Evolutionary conservation across 2,888 invertebrate species (phyloP), one percentile per base, ranked within the genome.

Genomic region (Xylocampa areola): DNA sequence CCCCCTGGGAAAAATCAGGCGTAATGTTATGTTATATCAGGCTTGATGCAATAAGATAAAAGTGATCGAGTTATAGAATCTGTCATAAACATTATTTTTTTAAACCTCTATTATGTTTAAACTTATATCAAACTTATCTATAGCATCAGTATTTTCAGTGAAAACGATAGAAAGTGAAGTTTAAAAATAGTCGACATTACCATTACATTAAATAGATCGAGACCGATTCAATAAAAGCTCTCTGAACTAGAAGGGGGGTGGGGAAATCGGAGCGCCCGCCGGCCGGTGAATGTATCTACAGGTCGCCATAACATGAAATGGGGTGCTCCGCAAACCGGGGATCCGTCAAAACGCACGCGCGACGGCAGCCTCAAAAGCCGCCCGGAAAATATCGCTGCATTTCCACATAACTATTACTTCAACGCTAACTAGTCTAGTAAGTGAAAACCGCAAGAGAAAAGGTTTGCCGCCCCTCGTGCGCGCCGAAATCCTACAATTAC

Each of bases 141-240:
- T 2, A 29, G 13, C 3, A 29, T 16, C 30, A 44, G 19, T 23
- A 66, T 27, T n/a, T 40, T 25, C 11, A 10, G 8, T 10, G 23
- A 8, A 8, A 25, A 25, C 5, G 8, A 19, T 27, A 37, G 11
- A 0, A 40, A 30, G 6, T 21, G n/a, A 32, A n/a, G n/a, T 11
- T 8, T 4, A 17, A 7, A 13, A 17, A n/a, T n/a, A 37, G 51
- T 44, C 27, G 14, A 11, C 44, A 23, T 53, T 23, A 13, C 14
- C 8, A 27, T 40, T 19, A 44, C 13, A 30, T 47, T 19, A 44
- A 60, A 52, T 23, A 48, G 37, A 52, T 48, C 30, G 39, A 33
- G 23, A 54, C 32, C 32, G 40, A 62, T 65, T 53, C 63, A 53
- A 65, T 53, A 41, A 41, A 67, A 13, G 19, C 30, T 40, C 54